Evolutionary conservation across 2,888 invertebrate species (phyloP).

Genomic region (Macaria notata): DNA sequence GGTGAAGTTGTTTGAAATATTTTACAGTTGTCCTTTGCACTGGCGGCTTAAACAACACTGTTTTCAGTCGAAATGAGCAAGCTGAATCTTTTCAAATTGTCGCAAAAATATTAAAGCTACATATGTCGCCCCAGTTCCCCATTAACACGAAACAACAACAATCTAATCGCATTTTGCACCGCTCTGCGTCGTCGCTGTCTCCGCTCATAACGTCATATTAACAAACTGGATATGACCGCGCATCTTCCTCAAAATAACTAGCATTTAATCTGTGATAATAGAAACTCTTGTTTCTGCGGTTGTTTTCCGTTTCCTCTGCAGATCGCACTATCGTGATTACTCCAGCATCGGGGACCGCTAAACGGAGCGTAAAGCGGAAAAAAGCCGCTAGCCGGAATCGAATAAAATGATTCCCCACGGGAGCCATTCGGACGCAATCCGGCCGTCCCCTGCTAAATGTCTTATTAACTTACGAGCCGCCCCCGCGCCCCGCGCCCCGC

Average conservation of each 20-base stretch:
- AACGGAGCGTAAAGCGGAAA: slow-evolving; percentile 80
- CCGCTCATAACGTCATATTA: slow-evolving; percentile 53
- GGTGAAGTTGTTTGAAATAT: no score
- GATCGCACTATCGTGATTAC: slow-evolving; percentile 64
- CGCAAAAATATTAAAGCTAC: no score
- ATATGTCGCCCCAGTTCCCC: slow-evolving; percentile 42
- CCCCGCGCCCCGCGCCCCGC: slow-evolving; percentile 55
- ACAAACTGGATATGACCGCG: slow-evolving; percentile 59
- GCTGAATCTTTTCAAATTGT: no score
- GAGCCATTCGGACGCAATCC: slow-evolving; percentile 86
- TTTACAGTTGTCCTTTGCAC: no score
- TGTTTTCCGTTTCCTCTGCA: slow-evolving; percentile 24
- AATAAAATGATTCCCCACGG: slow-evolving; percentile 88
- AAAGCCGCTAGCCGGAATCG: slow-evolving; percentile 84
- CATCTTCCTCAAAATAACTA: slow-evolving; percentile 18
- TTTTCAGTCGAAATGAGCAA: no score
- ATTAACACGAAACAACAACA: slow-evolving; percentile 41
- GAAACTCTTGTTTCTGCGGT: slow-evolving; percentile 24
- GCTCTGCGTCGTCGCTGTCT: slow-evolving; percentile 57
- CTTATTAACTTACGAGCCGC: slow-evolving; percentile 80
- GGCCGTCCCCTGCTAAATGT: slow-evolving; percentile 82
- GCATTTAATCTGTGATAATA: slow-evolving; percentile 5
- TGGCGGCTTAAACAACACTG: no score
- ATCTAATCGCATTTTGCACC: slow-evolving; percentile 42
- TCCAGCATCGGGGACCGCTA: slow-evolving; percentile 65